Evolutionary conservation across 2,888 invertebrate genomes (phyloP), one percentile per base, ranked within the genome.

Genomic region (Ecdyonurus torrentis): DNA sequence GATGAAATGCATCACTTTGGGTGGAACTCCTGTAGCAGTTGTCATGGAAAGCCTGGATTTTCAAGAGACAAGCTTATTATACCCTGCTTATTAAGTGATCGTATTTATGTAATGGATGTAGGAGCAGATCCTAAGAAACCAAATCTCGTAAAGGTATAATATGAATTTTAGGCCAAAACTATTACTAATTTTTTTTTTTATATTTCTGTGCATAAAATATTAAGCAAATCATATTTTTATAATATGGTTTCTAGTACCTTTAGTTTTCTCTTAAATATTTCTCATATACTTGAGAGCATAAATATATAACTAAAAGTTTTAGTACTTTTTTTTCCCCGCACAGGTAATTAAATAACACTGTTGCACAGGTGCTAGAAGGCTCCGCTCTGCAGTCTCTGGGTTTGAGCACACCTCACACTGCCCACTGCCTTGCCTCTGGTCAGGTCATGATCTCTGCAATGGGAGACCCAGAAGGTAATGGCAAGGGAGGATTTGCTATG

Each of bases 1-100:
- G 92, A 98, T 70, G 98, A 98, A 73, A 76, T 98, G 0, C 98
- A 98, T 73, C 98, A 98, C 73, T 86, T 87, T 55, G 97, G 97
- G 0, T 98, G 97, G 97, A 97, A 98, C 73, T 85, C 92, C 0
- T 98, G 98, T 74, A 93, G 94, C 68, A 95, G 95, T 74, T 97
- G 96, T 73, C 83, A 88, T 73, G 77, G 74, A 52, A 76, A 79
- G 66, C 70, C 75, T 1, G 70, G 70, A 3, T 77, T 78, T 66
- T 81, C 80, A 64, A 79, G 97, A 23, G 83, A 92, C 72, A 85
- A 88, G 58, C 76, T 98, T 52, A 82, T 98, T 3, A 72, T 96
- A 65, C 96, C 97, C 0, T 82, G 85, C 61, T 72, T 98, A 10
- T 82, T 85, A 67, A 90, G 92, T 0, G 84, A 88, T 72, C 83